Percentiles rank a stretch among this genome's conserved stretches.
Evolutionary conservation across 2,888 invertebrate genomes (phyloP).

Genomic region (Taphrorychus bicolor): DNA sequence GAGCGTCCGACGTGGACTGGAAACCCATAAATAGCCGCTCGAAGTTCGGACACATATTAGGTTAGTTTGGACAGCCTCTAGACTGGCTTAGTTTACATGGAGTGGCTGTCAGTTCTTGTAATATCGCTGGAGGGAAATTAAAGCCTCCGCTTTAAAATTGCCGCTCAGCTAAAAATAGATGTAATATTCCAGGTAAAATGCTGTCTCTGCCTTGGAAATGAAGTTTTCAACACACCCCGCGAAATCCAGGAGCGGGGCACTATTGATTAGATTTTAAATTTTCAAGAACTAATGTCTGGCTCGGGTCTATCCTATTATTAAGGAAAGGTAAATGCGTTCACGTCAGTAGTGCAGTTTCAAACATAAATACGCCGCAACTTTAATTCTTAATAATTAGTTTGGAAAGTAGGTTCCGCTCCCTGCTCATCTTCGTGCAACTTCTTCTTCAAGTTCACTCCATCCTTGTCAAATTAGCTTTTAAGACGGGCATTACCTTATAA

Average conservation of each 20-base stretch:
- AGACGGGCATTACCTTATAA: background rate
- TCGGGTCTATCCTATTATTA: background rate
- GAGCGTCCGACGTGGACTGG: background rate
- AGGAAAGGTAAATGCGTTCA: background rate
- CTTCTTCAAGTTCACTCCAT: background rate
- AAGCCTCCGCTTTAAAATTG: background rate
- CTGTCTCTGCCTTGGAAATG: background rate
- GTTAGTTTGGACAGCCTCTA: background rate
- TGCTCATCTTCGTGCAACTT: background rate
- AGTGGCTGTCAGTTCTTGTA: background rate
- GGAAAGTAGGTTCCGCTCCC: background rate
- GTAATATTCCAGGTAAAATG: background rate
- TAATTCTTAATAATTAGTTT: background rate
- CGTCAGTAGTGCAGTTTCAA: background rate
- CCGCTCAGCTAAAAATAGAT: background rate
- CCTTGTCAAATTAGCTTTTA: background rate
- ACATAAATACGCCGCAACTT: background rate
- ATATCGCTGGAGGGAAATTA: background rate
- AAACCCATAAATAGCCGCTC: slow-evolving; percentile 5
- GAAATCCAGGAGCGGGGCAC: background rate
- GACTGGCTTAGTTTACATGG: background rate
- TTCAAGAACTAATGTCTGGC: background rate
- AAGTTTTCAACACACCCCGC: background rate
- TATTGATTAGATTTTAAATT: slow-evolving; percentile 8
- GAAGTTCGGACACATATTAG: background rate